These are phyloP conservation scores for Sinocyclocheilus anophthalmus DNA, from an alignment of 2,113 vertebrate genomes.

Conservation along the genomic window DNA sequence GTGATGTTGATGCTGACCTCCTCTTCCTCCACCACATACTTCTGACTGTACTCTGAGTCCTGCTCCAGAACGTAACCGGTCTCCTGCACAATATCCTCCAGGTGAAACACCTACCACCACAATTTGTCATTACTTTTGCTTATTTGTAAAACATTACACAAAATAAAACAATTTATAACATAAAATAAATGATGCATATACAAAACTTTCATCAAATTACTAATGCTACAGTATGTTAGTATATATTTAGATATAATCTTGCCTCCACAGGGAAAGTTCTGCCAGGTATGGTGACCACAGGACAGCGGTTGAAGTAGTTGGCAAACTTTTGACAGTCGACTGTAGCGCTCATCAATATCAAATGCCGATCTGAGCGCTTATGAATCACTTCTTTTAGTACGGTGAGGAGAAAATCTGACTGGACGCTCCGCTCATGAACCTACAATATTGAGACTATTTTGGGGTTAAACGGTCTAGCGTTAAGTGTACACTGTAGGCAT, in stretches of 20 bases:
- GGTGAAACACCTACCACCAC: slow-evolving; percentile 83
- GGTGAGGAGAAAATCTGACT: slow-evolving; percentile 93
- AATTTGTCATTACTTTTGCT: not conserved
- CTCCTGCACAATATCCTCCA: slow-evolving; percentile 93
- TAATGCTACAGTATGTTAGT: no score
- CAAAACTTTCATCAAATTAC: no score
- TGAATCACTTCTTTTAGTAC: slow-evolving; percentile 89
- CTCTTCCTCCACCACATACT: slow-evolving; percentile 92
- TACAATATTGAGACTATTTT: slow-evolving; percentile 54
- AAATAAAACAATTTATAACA: no score
- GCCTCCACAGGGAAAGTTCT: slow-evolving; percentile 95
- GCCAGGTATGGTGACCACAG: slow-evolving; percentile 90
- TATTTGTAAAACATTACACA: no score
- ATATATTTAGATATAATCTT: slow-evolving; percentile 1
- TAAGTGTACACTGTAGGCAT: no score
- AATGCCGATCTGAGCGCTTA: slow-evolving; percentile 87
- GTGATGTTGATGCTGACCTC: slow-evolving; percentile 86
- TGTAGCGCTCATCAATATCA: slow-evolving; percentile 97
- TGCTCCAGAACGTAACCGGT: slow-evolving; percentile 91
- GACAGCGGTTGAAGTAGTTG: slow-evolving; percentile 92
- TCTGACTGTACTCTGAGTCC: slow-evolving; percentile 95
- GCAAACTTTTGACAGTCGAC: slow-evolving; percentile 95
- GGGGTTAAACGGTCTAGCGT: not conserved
- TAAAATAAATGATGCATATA: no score
- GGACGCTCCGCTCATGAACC: slow-evolving; percentile 98